Evolutionary conservation across 2,888 invertebrate genomes (phyloP), one percentile per base, ranked within the genome.

Genomic region (Temnothorax unifasciatus): DNA sequence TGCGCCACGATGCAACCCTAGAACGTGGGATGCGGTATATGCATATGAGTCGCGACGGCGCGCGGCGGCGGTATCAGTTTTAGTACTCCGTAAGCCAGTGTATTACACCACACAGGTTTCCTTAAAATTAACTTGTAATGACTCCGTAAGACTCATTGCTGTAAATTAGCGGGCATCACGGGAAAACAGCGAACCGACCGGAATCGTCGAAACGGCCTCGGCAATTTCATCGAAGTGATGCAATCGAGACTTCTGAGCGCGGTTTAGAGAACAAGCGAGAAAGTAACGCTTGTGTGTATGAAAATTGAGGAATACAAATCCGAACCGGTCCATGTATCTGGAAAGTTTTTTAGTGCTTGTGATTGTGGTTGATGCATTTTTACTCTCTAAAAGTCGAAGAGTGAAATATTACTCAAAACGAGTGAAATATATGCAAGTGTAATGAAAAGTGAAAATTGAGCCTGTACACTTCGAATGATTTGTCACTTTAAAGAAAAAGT

Each of bases 61-160:
- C 21, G 21, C 21, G 18, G 18, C 21, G 38, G 44, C 9, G 64
- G 47, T 59, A 64, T 47, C 47, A 59, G 59, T 69, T 79, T 79
- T 71, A 69, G 79, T 79, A 21, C 69, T n/a, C 71, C 59, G 38
- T 79, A 71, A 79, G 71, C 34, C 8, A 71, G 59, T 59, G 59
- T 13, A 61, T 81, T 81, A 71, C 47, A 59, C 59, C 59, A 59
- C 21, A 21, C 71, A 34, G 47, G 21, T 79, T 47, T 34, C 47
- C 21, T 81, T 61, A 71, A 81, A 71, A 81, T 81, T 81, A 81
- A 47, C 71, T 59, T 18, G 47, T 79, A 68, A 77, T 68, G 71
- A 79, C 47, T 50, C 25, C 8, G 59, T 38, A 47, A 81, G 47
- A 25, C 34, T 69, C 47, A 18, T 18, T 44, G 59, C 11, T 71